These are phyloP conservation scores for Cyanoderma ruficeps DNA, from an alignment of 2,113 vertebrate genomes.

Conservation along the genomic window DNA sequence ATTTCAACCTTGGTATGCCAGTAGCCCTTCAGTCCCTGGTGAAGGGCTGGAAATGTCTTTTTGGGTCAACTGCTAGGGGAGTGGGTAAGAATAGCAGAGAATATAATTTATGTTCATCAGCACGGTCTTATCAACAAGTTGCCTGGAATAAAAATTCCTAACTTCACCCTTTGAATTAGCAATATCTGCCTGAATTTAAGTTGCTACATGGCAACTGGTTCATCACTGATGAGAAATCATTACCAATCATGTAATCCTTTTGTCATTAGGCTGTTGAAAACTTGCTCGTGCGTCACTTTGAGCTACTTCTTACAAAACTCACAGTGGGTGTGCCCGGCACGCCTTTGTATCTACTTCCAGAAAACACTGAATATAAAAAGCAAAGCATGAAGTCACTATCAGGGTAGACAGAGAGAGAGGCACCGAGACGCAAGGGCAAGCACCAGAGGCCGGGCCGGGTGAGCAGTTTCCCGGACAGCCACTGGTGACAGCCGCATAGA, in stretches of 20 bases:
- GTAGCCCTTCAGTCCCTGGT: neutral
- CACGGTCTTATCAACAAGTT: neutral
- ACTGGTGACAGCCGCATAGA: rapidly evolving
- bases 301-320: neutral
- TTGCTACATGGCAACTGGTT: neutral
- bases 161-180: neutral
- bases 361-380: neutral
- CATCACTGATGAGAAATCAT: neutral
- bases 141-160: neutral
- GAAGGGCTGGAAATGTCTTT: neutral
- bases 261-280: neutral
- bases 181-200: neutral
- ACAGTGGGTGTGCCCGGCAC: neutral
- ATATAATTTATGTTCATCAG: neutral
- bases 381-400: neutral
- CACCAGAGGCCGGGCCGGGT: neutral
- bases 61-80: neutral
- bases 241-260: neutral
- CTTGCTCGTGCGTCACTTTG: neutral
- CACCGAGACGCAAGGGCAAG: neutral
- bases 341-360: neutral
- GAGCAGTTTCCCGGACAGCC: neutral
- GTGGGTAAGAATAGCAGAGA: neutral
- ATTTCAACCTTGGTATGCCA: neutral
- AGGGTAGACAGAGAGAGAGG: too few species aligned